Conservation (phyloP, 2,888 invertebrate genomes). For the Gisinianus flammeolus region DNA sequence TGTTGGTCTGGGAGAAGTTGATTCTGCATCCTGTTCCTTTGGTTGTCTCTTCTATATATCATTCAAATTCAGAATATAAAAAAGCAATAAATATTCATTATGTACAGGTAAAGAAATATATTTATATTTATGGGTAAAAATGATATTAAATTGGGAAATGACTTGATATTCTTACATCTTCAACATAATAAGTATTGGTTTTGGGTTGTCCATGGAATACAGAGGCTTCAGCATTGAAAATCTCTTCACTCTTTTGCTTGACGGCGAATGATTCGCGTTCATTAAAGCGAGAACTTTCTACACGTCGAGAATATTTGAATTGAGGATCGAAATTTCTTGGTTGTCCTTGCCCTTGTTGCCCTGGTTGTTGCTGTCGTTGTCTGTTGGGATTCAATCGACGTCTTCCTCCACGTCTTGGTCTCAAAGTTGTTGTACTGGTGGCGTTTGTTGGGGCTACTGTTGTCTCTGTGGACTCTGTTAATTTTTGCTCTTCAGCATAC, state of each 20-base stretch:
- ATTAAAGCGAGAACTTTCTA: constrained; percentile 41
- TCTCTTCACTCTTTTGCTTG: constrained; percentile 52
- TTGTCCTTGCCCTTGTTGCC: background rate
- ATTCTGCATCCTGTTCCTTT: constrained; percentile 18
- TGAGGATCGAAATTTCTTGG: constrained; percentile 44
- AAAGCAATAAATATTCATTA: background rate
- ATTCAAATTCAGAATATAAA: background rate
- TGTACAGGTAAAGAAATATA: too few relatives aligned
- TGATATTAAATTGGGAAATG: background rate
- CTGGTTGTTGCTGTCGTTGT: constrained; percentile 15
- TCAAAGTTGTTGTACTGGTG: constrained; percentile 36
- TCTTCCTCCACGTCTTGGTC: constrained; percentile 37
- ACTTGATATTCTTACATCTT: constrained; percentile 43
- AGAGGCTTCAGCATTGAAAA: constrained; percentile 58
- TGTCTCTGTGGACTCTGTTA: background rate
- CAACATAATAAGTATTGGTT: constrained; percentile 49
- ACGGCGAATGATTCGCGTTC: constrained; percentile 22
- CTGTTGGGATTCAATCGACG: constrained; percentile 44
- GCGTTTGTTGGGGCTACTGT: constrained; percentile 37
- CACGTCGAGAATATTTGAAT: constrained; percentile 52
- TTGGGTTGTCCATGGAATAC: constrained; percentile 52
- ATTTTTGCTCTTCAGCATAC: constrained; percentile 4
- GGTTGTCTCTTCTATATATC: constrained; percentile 16
- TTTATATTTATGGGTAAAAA: too few relatives aligned
- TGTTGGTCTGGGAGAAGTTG: too few relatives aligned